Evolutionary conservation across 1,140 invertebrate genomes (phyloP).

Genomic region (Sinonovacula constricta): DNA sequence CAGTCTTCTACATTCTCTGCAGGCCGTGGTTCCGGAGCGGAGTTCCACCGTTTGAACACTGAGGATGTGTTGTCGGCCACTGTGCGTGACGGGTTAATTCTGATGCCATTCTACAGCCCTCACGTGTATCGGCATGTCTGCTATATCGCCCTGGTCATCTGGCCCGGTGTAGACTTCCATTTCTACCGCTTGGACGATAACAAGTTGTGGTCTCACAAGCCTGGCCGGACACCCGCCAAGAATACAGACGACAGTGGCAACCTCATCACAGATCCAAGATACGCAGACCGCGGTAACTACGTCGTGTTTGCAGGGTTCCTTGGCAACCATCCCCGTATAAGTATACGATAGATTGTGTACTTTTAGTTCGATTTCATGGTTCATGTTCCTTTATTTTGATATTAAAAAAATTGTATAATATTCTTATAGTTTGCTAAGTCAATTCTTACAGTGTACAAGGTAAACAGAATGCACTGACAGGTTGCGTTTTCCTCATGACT

Average conservation of each 20-base stretch:
- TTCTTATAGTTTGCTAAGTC: no score
- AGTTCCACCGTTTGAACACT: background rate
- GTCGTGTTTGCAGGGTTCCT: constrained; percentile 30
- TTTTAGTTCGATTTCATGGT: no score
- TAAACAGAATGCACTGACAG: no score
- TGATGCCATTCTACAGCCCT: constrained; percentile 15
- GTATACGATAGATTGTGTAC: no score
- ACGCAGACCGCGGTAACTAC: constrained; percentile 29
- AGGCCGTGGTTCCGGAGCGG: constrained; percentile 20
- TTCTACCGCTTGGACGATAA: constrained; percentile 40
- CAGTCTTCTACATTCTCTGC: no score
- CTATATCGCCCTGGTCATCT: constrained; percentile 23
- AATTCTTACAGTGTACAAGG: no score
- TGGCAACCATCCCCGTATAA: constrained; percentile 19
- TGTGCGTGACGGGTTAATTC: constrained; percentile 19
- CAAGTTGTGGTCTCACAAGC: constrained; percentile 38
- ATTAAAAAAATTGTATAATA: no score
- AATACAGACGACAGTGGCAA: constrained; percentile 41
- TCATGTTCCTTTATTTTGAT: no score
- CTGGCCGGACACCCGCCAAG: constrained; percentile 11
- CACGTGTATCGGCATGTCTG: constrained; percentile 5
- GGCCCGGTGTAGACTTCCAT: constrained; percentile 29
- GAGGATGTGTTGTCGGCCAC: constrained; percentile 15
- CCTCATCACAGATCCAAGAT: constrained; percentile 19
- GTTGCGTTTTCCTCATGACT: no score